Evolutionary conservation across 2,797 vertebrate genomes (phyloP).

Genomic region (Arrhamphus sclerolepis): DNA sequence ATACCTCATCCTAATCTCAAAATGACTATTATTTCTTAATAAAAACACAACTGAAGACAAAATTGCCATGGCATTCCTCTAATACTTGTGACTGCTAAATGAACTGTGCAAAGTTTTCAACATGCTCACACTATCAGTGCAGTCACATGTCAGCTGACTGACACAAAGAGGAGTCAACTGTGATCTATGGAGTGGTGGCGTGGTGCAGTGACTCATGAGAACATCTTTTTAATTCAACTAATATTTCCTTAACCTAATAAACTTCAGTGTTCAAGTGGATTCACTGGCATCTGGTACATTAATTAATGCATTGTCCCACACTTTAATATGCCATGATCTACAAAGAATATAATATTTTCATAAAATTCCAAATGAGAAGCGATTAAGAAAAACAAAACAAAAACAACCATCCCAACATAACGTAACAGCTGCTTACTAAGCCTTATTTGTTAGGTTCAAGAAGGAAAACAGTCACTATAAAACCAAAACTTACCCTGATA

Average conservation of each 20-base stretch:
- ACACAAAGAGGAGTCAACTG: constrained; percentile 59
- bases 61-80: neutral
- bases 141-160: constrained; percentile 64
- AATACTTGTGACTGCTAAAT: constrained; percentile 6
- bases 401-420: neutral
- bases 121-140: constrained; percentile 21
- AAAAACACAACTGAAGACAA: constrained; percentile 2
- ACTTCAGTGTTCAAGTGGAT: neutral
- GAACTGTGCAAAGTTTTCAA: constrained; percentile 8
- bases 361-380: neutral
- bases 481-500: constrained; percentile 48
- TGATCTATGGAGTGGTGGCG: constrained; percentile 39
- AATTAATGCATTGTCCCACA: neutral
- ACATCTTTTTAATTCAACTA: constrained; percentile 38
- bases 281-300: neutral
- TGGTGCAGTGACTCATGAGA: constrained; percentile 5
- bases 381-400: too few relatives aligned
- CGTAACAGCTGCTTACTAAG: neutral
- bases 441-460: neutral
- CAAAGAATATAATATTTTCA: neutral
- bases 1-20: neutral
- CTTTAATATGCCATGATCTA: neutral
- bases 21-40: neutral
- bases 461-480: neutral
- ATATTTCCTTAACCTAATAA: constrained; percentile 22